Evolutionary conservation across 2,113 vertebrate species (phyloP).

Genomic region (Theristicus caerulescens): DNA sequence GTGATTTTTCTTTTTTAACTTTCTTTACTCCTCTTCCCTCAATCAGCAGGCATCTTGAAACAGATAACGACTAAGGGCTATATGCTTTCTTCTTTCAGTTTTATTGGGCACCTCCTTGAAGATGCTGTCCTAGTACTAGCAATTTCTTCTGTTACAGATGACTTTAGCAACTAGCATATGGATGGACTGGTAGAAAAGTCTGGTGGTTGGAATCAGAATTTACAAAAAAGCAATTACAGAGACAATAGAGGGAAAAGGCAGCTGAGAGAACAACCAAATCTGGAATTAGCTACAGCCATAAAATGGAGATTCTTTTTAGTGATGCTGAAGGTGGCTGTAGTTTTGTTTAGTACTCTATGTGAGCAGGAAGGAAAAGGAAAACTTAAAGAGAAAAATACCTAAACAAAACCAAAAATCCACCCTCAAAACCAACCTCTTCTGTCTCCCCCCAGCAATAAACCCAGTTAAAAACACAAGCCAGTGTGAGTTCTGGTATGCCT

Average conservation of each 20-base stretch:
- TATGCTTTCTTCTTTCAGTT: neutral
- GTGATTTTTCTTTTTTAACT: neutral
- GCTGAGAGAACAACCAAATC: neutral
- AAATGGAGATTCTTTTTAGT: neutral
- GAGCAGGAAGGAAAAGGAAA: neutral
- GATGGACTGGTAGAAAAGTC: neutral
- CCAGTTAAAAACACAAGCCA: neutral
- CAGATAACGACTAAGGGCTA: neutral
- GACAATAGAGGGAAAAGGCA: neutral
- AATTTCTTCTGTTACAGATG: neutral
- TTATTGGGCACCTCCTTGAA: neutral
- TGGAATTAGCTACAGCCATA: neutral
- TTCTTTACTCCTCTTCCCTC: neutral
- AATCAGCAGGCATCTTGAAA: neutral
- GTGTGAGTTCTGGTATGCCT: neutral
- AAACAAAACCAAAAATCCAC: neutral
- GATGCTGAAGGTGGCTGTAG: neutral
- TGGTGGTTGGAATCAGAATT: neutral
- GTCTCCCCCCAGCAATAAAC: neutral
- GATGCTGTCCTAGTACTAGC: neutral
- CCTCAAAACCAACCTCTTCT: neutral
- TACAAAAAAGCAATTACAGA: neutral
- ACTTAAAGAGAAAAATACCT: neutral
- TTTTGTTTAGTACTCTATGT: neutral
- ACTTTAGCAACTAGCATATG: neutral